Evolutionary conservation across 2,888 invertebrate genomes (phyloP).

Genomic region (Acleris sparsana): DNA sequence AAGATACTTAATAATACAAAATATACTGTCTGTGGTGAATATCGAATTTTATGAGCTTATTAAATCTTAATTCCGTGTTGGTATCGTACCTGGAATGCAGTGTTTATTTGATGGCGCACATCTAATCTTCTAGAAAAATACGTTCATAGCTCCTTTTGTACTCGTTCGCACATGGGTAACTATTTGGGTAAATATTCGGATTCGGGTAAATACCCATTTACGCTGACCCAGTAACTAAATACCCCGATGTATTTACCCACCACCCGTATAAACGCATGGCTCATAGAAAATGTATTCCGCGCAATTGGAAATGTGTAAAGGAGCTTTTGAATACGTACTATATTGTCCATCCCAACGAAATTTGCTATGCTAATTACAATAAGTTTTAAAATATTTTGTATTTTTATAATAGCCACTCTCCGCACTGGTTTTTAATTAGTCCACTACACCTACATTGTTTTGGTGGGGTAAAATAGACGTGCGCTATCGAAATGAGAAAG

Average conservation of each 20-base stretch:
- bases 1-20: slow-evolving; percentile 71
- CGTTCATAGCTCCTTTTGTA: slow-evolving; percentile 5
- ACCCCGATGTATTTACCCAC: too few relatives aligned
- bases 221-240: too few relatives aligned
- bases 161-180: neutral
- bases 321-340: neutral
- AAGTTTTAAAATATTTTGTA: slow-evolving; percentile 39
- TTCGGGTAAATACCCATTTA: too few relatives aligned
- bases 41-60: slow-evolving; percentile 83
- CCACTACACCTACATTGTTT: slow-evolving; percentile 4
- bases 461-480: slow-evolving; percentile 46
- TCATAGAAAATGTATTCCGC: neutral
- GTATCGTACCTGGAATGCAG: slow-evolving; percentile 59
- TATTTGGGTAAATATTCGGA: too few relatives aligned
- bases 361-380: slow-evolving; percentile 40
- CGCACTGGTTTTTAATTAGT: slow-evolving; percentile 41
- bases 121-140: slow-evolving; percentile 41
- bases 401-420: slow-evolving; percentile 44
- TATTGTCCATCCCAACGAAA: slow-evolving; percentile 11
- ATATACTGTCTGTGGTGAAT: slow-evolving; percentile 79
- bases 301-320: neutral
- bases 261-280: too few relatives aligned
- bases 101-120: slow-evolving; percentile 64
- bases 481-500: slow-evolving; percentile 59
- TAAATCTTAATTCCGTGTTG: slow-evolving; percentile 74